Evolutionary conservation across 2,888 invertebrate species (phyloP), one percentile per base, ranked within the genome.

Genomic region (Lycia hirtaria): DNA sequence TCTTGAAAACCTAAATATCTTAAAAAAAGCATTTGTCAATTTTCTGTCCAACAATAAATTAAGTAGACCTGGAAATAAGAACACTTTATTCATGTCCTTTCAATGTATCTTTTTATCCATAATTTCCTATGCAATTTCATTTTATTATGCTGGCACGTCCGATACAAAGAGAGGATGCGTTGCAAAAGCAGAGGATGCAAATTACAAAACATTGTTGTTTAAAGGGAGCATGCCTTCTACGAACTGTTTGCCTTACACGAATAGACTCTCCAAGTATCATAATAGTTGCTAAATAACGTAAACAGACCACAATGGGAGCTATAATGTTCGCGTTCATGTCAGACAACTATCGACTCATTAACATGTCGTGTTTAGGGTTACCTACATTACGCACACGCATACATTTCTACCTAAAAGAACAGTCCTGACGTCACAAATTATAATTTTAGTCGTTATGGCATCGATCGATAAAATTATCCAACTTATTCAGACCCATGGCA

Each of bases 351-450:
- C 76, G 76, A 75, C 73, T 75, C 76, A 78, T 77, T 75, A 73
- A 64, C 69, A 69, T 71, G 67, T 75, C 74, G 69, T 77, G 67
- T 81, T 80, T 81, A 75, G 80, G 85, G 83, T 72, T 64, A 72
- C 62, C 50, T 67, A 65, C 62, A 71, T 76, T 78, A 78, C 78
- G 75, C 77, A 78, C 80, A 78, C 75, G 78, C 73, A 79, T 78
- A 73, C 64, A 75, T 78, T 77, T 64, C 56, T 48, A 49, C 71
- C 67, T 65, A 69, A 75, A 76, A 68, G 61, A 71, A 79, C 77
- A 74, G 63, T 43, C 67, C 75, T 85, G 82, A 85, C 82, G 78
- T 85, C 82, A 85, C 72, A 70, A 75, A 83, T 83, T 79, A 80
- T 82, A 80, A 82, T 78, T 79, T 52, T 76, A 71, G 72, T 74